Evolutionary conservation across 2,113 vertebrate species (phyloP).

Genomic region (Microtus pennsylvanicus): DNA sequence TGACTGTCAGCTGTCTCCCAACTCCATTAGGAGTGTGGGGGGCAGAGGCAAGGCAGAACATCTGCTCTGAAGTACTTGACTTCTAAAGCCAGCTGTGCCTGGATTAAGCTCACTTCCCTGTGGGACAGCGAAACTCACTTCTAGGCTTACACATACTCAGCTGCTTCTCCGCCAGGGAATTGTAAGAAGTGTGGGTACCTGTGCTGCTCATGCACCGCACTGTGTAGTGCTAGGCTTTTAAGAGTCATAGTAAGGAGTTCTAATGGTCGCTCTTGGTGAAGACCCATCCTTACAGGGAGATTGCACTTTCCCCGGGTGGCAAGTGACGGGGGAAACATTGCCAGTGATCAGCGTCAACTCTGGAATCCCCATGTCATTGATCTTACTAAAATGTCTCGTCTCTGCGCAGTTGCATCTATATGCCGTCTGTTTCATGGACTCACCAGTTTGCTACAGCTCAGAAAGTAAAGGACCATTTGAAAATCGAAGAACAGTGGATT

Average conservation of each 20-base stretch:
- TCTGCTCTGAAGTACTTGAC: neutral
- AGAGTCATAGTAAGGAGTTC: neutral
- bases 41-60: neutral
- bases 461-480: neutral
- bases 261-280: neutral
- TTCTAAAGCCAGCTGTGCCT: neutral
- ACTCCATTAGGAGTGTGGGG: neutral
- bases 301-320: neutral
- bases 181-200: neutral
- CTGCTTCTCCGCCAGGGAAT: neutral
- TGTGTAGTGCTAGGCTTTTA: neutral
- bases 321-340: neutral
- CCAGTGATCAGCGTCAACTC: neutral
- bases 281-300: neutral
- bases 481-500: neutral
- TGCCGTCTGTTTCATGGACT: neutral
- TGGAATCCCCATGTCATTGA: neutral
- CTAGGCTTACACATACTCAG: neutral
- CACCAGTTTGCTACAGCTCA: neutral
- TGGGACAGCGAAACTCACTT: neutral
- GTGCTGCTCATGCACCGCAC: neutral
- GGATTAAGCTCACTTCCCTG: neutral
- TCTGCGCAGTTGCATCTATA: neutral
- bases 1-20: neutral
- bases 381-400: neutral